Conservation (phyloP, 92 coral and sea anemone genomes). For the Parazoanthus swiftii region DNA sequence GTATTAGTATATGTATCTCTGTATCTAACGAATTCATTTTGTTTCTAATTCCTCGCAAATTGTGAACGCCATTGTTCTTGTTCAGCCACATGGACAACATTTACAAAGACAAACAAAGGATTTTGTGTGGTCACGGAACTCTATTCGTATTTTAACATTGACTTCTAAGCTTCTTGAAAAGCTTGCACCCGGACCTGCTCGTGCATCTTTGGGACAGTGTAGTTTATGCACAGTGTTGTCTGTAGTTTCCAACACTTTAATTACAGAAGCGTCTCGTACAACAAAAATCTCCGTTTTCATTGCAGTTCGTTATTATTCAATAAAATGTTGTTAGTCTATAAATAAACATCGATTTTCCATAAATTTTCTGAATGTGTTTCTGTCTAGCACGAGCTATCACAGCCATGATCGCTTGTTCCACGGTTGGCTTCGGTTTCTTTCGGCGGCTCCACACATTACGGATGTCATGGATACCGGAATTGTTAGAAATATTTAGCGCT, state of each 20-base stretch:
- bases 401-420: background rate
- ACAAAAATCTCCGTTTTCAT: background rate
- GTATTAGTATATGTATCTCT: too few species aligned
- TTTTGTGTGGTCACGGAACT: conserved; percentile 7
- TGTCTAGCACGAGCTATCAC: background rate
- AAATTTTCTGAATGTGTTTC: background rate
- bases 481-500: background rate
- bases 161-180: background rate
- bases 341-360: background rate
- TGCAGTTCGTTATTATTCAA: background rate
- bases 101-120: conserved; percentile 23
- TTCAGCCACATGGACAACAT: conserved; percentile 24
- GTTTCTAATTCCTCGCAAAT: too few species aligned
- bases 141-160: background rate
- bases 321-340: background rate
- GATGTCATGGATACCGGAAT: background rate
- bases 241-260: background rate
- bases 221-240: background rate
- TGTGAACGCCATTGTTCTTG: conserved; percentile 11
- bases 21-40: background rate
- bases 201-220: background rate
- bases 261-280: background rate
- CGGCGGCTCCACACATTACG: background rate
- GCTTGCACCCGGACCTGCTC: background rate
- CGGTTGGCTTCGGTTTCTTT: too few species aligned